phyloP scores from a whole-genome alignment of 2,113 vertebrate genomes.

The Chiloscyllium plagiosum region DNA sequence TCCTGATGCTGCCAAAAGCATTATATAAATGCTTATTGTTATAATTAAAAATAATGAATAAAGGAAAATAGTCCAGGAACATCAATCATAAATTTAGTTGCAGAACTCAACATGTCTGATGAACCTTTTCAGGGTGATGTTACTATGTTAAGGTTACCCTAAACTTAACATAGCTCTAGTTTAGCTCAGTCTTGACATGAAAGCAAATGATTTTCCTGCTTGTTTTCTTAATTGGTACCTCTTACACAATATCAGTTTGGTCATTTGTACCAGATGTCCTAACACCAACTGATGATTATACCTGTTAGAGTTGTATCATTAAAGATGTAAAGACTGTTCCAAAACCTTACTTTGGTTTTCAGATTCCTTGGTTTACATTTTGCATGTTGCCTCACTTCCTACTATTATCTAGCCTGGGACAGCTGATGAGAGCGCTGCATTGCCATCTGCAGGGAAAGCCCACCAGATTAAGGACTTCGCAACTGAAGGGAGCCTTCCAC shows the following conservation, averaged over 20 bases:
- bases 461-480: too few relatives aligned
- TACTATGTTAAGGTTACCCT: too few relatives aligned
- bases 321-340: not conserved
- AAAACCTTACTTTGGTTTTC: not conserved
- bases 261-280: not conserved
- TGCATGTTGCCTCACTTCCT: not conserved
- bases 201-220: not conserved
- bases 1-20: too few relatives aligned
- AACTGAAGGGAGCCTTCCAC: too few relatives aligned
- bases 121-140: too few relatives aligned
- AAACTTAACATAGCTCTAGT: not conserved
- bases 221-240: not conserved
- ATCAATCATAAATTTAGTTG: too few relatives aligned
- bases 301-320: not conserved
- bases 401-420: not conserved
- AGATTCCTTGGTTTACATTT: not conserved
- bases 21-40: too few relatives aligned
- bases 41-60: too few relatives aligned
- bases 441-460: too few relatives aligned
- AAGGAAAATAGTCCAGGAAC: too few relatives aligned
- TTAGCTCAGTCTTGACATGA: not conserved
- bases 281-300: not conserved
- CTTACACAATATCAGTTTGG: not conserved
- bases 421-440: too few relatives aligned
- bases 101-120: too few relatives aligned